These are phyloP conservation scores for Drosophila monieri DNA, from an alignment of 2,888 invertebrate species.

Conservation along the genomic window DNA sequence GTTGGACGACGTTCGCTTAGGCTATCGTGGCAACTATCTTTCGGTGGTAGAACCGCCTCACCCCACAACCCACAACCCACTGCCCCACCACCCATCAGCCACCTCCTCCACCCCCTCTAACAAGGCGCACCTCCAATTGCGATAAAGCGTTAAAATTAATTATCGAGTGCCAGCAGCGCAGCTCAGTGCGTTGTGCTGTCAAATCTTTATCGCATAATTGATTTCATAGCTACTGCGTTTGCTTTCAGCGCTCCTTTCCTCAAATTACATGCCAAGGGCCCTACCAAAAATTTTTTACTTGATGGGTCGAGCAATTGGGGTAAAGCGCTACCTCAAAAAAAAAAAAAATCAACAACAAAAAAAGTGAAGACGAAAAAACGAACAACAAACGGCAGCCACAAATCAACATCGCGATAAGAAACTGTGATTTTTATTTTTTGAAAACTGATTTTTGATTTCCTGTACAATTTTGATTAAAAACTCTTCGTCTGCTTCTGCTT, in stretches of 20 bases:
- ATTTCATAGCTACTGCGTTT: slow-evolving; percentile 80
- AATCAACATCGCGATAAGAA: slow-evolving; percentile 74
- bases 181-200: slow-evolving; percentile 70
- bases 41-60: slow-evolving; percentile 4
- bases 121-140: slow-evolving; percentile 68
- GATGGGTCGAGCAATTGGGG: slow-evolving; percentile 68
- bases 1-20: slow-evolving; percentile 31
- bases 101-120: background rate
- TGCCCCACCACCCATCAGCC: background rate
- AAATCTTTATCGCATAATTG: slow-evolving; percentile 80
- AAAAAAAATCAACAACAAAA: background rate
- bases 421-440: slow-evolving; percentile 79
- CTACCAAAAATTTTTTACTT: slow-evolving; percentile 9
- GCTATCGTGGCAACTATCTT: slow-evolving; percentile 68
- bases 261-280: slow-evolving; percentile 66
- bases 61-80: background rate
- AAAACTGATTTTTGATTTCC: slow-evolving; percentile 81
- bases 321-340: slow-evolving; percentile 61
- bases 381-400: slow-evolving; percentile 43
- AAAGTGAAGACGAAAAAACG: slow-evolving; percentile 4
- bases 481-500: slow-evolving; percentile 48
- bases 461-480: slow-evolving; percentile 82
- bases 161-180: slow-evolving; percentile 75
- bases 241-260: slow-evolving; percentile 63
- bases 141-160: slow-evolving; percentile 80